Percentiles rank a stretch among this genome's conserved stretches.
Evolutionary conservation across 2,113 vertebrate genomes (phyloP).

Genomic region (Catharus fuscescens): DNA sequence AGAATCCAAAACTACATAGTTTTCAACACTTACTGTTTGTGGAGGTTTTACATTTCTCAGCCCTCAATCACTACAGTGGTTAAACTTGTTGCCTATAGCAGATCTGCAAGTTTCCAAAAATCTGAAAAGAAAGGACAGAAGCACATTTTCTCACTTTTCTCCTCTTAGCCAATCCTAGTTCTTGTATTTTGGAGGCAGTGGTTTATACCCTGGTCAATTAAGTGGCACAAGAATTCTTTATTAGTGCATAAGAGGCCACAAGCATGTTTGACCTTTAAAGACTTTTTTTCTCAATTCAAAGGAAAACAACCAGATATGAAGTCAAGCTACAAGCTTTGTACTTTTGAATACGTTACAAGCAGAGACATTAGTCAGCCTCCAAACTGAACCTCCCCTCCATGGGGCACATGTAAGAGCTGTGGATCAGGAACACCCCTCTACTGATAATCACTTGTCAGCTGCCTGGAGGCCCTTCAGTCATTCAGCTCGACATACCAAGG

Average conservation of each 20-base stretch:
- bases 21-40: neutral
- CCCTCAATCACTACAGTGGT: neutral
- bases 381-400: neutral
- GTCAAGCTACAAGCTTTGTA: neutral
- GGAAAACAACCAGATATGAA: neutral
- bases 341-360: neutral
- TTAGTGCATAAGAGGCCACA: neutral
- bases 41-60: neutral
- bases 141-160: neutral
- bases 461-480: neutral
- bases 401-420: rapidly evolving
- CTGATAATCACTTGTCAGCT: neutral
- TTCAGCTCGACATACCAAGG: neutral
- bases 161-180: neutral
- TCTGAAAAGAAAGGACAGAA: neutral
- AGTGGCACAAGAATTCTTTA: neutral
- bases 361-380: neutral
- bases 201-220: neutral
- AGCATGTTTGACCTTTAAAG: neutral
- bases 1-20: neutral
- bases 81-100: neutral
- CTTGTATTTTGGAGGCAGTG: neutral
- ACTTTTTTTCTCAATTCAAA: neutral
- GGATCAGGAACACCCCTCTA: neutral
- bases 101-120: neutral